Conservation (phyloP, 2,888 invertebrate species). For the Rhagonycha fulva region DNA sequence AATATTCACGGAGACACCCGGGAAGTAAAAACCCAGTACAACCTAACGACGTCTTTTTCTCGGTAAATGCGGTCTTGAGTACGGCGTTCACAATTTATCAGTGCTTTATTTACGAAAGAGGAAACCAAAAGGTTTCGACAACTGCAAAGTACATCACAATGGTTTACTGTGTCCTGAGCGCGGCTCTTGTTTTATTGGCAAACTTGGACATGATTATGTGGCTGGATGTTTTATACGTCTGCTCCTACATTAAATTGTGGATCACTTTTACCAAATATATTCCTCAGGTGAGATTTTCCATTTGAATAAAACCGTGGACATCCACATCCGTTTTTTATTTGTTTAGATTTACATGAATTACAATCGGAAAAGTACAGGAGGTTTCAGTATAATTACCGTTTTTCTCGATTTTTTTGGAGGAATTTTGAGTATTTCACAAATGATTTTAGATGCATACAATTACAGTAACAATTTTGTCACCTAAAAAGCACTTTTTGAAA, state of each 20-base stretch:
- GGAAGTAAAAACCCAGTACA: slow-evolving; percentile 91
- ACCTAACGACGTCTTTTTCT: slow-evolving; percentile 94
- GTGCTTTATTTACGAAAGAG: slow-evolving; percentile 87
- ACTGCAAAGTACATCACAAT: slow-evolving; percentile 71
- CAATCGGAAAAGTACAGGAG: slow-evolving; percentile 91
- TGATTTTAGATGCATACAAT: slow-evolving; percentile 93
- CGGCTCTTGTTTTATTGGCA: slow-evolving; percentile 69
- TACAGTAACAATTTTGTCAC: slow-evolving; percentile 61
- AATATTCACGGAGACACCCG: slow-evolving; percentile 82
- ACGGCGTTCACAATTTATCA: slow-evolving; percentile 84
- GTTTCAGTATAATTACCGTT: slow-evolving; percentile 99
- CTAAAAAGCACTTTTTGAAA: neutral
- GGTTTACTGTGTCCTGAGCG: slow-evolving; percentile 64
- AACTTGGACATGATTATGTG: slow-evolving; percentile 70
- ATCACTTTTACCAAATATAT: slow-evolving; percentile 97
- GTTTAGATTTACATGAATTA: slow-evolving; percentile 93
- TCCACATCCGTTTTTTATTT: neutral
- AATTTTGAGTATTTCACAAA: slow-evolving; percentile 89
- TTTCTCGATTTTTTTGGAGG: slow-evolving; percentile 97
- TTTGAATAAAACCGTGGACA: neutral
- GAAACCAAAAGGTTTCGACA: slow-evolving; percentile 82
- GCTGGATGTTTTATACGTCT: slow-evolving; percentile 91
- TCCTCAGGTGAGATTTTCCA: slow-evolving; percentile 76
- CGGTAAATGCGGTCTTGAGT: slow-evolving; percentile 87
- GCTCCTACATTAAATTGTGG: slow-evolving; percentile 93